phyloP scores from a whole-genome alignment of 2,797 vertebrate species.

The Sebastes oblongus region DNA sequence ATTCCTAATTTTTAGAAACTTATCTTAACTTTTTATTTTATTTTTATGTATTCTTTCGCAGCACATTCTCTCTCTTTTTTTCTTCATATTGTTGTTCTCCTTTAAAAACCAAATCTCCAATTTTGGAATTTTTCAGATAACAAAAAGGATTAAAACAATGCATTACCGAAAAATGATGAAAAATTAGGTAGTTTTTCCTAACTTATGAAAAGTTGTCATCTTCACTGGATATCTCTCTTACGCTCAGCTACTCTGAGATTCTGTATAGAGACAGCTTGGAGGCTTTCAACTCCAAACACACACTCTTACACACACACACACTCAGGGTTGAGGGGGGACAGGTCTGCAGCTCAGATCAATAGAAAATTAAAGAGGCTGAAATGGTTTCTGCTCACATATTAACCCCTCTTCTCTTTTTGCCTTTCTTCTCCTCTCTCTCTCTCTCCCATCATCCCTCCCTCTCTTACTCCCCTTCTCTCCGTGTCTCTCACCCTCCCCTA shows the following conservation, averaged over 20 bases:
- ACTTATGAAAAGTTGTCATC: neutral
- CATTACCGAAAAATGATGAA: neutral
- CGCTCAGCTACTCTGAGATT: neutral
- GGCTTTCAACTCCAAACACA: slow-evolving; percentile 20
- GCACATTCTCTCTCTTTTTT: neutral
- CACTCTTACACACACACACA: slow-evolving; percentile 4
- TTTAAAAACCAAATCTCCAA: neutral
- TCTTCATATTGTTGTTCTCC: neutral
- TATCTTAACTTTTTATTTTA: neutral
- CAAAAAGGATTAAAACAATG: neutral
- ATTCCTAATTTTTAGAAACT: neutral
- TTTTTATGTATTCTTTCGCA: neutral
- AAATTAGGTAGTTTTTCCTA: neutral
- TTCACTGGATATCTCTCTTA: neutral
- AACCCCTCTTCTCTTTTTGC: slow-evolving; percentile 65
- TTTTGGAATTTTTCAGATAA: neutral
- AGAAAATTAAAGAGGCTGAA: slow-evolving; percentile 83
- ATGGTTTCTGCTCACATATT: slow-evolving; percentile 80
- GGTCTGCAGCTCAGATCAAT: slow-evolving; percentile 78
- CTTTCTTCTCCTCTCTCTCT: slow-evolving; percentile 27
- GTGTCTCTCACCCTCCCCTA: slow-evolving; percentile 52
- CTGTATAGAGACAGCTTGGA: slow-evolving; percentile 20
- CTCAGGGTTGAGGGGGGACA: slow-evolving; percentile 15
- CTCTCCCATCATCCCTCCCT: slow-evolving; percentile 33
- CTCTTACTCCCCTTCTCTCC: slow-evolving; percentile 46